Percentiles rank a stretch among this genome's conserved stretches.
These are phyloP conservation scores for Caenorhabditis becei DNA, from an alignment of 2,888 invertebrate genomes.

Conservation along the genomic window DNA sequence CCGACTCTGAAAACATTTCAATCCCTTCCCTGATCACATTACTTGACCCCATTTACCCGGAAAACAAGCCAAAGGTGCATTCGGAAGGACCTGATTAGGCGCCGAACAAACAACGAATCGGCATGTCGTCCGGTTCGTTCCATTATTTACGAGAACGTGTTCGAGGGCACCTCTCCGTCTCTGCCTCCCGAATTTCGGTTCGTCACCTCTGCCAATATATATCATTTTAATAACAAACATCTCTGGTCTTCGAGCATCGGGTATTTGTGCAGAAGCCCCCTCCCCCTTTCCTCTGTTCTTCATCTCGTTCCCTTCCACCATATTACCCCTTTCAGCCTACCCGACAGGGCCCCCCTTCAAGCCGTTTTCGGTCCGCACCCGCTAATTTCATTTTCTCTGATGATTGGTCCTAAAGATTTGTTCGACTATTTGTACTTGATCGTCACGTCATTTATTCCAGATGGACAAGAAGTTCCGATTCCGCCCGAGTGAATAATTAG, in stretches of 20 bases:
- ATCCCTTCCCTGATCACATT: background rate
- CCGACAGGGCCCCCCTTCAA: background rate
- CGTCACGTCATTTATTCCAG: conserved; percentile 1
- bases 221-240: conserved; percentile 8
- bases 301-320: conserved; percentile 2
- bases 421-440: background rate
- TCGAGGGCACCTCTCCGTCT: background rate
- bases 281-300: background rate
- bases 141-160: conserved; percentile 4
- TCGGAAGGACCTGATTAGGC: background rate
- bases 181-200: background rate
- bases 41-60: background rate
- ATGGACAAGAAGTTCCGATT: background rate
- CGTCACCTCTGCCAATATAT: background rate
- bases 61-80: background rate
- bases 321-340: conserved; percentile 1
- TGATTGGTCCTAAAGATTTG: conserved; percentile 8
- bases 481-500: background rate
- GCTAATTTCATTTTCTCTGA: conserved; percentile 16
- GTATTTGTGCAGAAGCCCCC: conserved; percentile 3
- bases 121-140: background rate
- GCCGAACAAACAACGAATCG: background rate
- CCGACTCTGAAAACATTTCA: background rate
- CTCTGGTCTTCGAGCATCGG: conserved; percentile 11
- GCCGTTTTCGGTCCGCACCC: background rate